Conservation (phyloP, 2,797 vertebrate species). For the Rhodeus uyekii region DNA sequence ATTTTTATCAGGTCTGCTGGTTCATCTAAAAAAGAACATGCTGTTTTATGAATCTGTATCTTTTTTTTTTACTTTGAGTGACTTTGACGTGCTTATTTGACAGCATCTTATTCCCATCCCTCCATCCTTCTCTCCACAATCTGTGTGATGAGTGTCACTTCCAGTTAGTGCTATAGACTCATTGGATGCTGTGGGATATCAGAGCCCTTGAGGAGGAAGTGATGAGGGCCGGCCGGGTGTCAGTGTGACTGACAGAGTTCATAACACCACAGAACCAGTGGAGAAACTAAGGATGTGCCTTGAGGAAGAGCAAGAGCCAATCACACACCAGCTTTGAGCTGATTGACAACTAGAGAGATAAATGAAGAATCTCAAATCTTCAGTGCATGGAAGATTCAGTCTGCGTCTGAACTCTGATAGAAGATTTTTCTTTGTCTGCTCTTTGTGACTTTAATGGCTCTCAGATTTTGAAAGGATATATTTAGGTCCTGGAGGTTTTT, state of each 20-base stretch:
- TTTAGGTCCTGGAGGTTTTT: not conserved
- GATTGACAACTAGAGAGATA: not conserved
- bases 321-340: not conserved
- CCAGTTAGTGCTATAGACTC: conserved; percentile 4
- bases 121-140: not conserved
- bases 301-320: not conserved
- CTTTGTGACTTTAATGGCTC: conserved; percentile 7
- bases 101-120: conserved; percentile 2
- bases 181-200: not conserved
- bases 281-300: not conserved
- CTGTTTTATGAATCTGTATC: not conserved
- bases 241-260: not conserved
- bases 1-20: not conserved
- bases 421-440: not conserved
- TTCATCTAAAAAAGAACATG: not conserved
- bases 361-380: not conserved
- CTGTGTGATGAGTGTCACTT: conserved; percentile 22
- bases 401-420: not conserved
- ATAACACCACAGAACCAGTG: not conserved
- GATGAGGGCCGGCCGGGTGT: not conserved
- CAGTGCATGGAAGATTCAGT: not conserved
- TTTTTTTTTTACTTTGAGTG: not conserved
- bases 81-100: conserved; percentile 12
- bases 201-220: not conserved
- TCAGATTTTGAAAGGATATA: not conserved